Evolutionary conservation across 2,888 invertebrate genomes (phyloP), one percentile per base, ranked within the genome.

Genomic region (Eucriotettix oculatus): DNA sequence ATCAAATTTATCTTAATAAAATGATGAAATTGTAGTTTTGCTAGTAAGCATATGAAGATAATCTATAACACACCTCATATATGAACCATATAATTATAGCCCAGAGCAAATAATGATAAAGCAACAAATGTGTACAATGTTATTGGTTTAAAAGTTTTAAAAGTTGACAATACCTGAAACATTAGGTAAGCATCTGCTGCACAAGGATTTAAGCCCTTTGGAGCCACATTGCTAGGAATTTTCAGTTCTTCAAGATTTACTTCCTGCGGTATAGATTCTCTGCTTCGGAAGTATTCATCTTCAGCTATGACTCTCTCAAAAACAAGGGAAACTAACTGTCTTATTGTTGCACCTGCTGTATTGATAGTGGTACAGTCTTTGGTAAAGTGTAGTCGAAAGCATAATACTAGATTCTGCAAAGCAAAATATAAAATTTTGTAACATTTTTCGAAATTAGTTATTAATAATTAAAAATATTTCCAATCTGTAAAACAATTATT

Each of bases 331-430:
- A 97, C 94, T 42, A 98, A 78, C 71, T 99, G 98, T 29, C 98
- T 78, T 41, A 99, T 94, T 1, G 97, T 97, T 43, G 99, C 99
- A 1, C 97, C 96, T 10, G 98, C 98, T 12, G 98, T 96, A 73
- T 97, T 98, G 57, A 91, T 90, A 54, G 95, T 96, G 62, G 94
- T 94, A 2, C 87, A 84, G 76, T 98, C 97, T 73, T 92, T 90
- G 10, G 93, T 86, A 67, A 93, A 90, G 72, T 98, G 95, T 69
- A 99, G 82, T n/a, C 95, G 87, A 75, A 99, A 95, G 73, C 97
- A 97, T 66, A 98, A 78, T 54, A 97, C 98, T 72, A 95, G 79
- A 59, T 90, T 92, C 90, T 93, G 74, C 42, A 76, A 74, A 63
- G 63, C 62, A 58, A 63, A 66, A 62, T 60, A 59, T 55, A 56